phyloP scores from a whole-genome alignment of 2,797 vertebrate species.

The Gymnoscopelus braueri region DNA sequence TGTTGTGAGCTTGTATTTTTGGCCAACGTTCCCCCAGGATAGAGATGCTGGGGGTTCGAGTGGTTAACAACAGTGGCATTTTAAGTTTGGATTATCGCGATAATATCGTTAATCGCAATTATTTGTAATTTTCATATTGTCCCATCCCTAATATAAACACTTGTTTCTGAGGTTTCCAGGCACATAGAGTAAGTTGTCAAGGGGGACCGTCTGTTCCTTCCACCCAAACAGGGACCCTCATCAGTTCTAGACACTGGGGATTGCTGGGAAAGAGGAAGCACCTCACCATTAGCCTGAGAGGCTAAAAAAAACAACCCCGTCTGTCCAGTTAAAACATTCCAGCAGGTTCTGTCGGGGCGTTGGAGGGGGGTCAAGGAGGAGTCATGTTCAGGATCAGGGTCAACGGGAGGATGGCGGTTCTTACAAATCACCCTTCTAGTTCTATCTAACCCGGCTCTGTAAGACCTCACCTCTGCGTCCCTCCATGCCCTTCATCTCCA shows the following conservation, averaged over 20 bases:
- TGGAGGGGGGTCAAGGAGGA: conserved; percentile 43
- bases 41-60: too few species aligned
- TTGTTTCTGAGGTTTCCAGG: not conserved
- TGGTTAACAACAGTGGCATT: too few species aligned
- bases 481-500: conserved; percentile 21
- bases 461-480: conserved; percentile 27
- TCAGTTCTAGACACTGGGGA: conserved; percentile 27
- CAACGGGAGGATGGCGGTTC: conserved; percentile 21
- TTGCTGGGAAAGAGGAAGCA: conserved; percentile 34
- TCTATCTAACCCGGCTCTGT: conserved; percentile 4
- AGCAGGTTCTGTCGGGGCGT: conserved; percentile 32
- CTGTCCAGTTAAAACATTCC: conserved; percentile 39
- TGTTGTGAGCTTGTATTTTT: too few species aligned
- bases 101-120: too few species aligned
- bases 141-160: not conserved
- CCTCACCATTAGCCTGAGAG: conserved; percentile 16
- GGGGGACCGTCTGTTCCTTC: conserved; percentile 10
- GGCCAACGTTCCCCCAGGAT: too few species aligned
- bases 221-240: conserved; percentile 9
- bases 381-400: conserved; percentile 50
- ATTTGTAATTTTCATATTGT: too few species aligned
- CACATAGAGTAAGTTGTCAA: conserved; percentile 3
- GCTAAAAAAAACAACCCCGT: conserved; percentile 24
- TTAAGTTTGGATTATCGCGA: too few species aligned
- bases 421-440: conserved; percentile 47